A percentile compares a stretch with the other conserved stretches of the same genome.
phyloP scores from a whole-genome alignment of 2,797 vertebrate genomes.

The Neosilurus mollespiculum region DNA sequence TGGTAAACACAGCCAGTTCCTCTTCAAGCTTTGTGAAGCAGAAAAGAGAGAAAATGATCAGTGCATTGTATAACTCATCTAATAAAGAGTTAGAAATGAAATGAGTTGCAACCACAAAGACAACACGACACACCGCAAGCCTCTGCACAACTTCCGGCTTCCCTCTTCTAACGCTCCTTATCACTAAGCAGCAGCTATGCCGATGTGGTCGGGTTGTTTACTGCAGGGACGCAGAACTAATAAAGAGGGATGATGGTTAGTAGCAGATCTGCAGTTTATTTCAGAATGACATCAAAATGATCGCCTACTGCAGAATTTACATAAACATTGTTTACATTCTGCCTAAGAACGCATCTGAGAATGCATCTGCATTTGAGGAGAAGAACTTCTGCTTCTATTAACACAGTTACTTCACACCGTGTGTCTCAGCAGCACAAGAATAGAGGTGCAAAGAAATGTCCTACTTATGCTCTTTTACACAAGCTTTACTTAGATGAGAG shows the following conservation, averaged over 20 bases:
- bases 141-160: constrained; percentile 31
- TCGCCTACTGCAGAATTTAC: constrained; percentile 30
- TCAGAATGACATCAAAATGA: background rate
- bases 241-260: background rate
- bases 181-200: constrained; percentile 23
- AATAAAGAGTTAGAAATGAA: background rate
- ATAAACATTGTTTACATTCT: constrained; percentile 16
- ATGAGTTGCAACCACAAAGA: background rate
- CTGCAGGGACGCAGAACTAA: background rate
- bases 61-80: background rate
- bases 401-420: constrained; percentile 18
- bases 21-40: background rate
- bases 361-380: background rate
- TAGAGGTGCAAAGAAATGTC: constrained; percentile 28
- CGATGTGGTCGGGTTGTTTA: constrained; percentile 12
- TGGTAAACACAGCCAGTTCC: background rate
- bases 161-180: constrained; percentile 5
- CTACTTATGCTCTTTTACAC: constrained; percentile 13
- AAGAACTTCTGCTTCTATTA: constrained; percentile 50
- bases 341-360: background rate
- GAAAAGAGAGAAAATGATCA: background rate
- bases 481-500: background rate
- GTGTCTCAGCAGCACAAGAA: constrained; percentile 27
- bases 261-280: background rate
- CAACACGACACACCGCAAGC: background rate